phyloP scores from a whole-genome alignment of 2,113 vertebrate species.

The Psilopsiagon aymara region DNA sequence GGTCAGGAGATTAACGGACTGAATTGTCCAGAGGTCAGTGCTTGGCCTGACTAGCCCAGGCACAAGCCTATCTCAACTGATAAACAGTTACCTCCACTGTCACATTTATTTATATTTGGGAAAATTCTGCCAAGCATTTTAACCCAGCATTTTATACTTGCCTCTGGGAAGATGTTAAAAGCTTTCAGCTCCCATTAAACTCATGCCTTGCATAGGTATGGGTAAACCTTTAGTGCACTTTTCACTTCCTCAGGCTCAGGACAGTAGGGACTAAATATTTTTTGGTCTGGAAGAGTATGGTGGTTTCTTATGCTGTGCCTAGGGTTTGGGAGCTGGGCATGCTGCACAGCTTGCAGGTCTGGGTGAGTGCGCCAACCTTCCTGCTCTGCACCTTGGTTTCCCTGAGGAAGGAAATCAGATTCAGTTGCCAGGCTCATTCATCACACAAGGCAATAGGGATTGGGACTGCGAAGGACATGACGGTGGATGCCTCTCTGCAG shows the following conservation, averaged over 20 bases:
- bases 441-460: neutral
- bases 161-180: constrained; percentile 52
- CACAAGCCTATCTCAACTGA: neutral
- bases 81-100: neutral
- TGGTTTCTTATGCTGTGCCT: neutral
- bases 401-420: neutral
- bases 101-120: constrained; percentile 34
- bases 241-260: constrained; percentile 18
- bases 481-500: neutral
- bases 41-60: neutral
- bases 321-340: neutral
- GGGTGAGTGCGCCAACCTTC: neutral
- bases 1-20: neutral
- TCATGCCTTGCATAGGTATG: constrained; percentile 30
- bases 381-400: neutral
- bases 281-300: neutral
- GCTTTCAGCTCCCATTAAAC: constrained; percentile 60
- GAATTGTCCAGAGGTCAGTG: neutral
- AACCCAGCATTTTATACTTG: constrained; percentile 41
- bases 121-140: constrained; percentile 21
- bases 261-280: neutral
- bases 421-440: neutral
- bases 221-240: constrained; percentile 32
- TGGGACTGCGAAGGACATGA: neutral
- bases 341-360: neutral